A percentile compares a stretch with the other conserved stretches of the same genome.
These are phyloP conservation scores for Notodonta ziczac DNA, from an alignment of 2,888 invertebrate species.

Conservation along the genomic window DNA sequence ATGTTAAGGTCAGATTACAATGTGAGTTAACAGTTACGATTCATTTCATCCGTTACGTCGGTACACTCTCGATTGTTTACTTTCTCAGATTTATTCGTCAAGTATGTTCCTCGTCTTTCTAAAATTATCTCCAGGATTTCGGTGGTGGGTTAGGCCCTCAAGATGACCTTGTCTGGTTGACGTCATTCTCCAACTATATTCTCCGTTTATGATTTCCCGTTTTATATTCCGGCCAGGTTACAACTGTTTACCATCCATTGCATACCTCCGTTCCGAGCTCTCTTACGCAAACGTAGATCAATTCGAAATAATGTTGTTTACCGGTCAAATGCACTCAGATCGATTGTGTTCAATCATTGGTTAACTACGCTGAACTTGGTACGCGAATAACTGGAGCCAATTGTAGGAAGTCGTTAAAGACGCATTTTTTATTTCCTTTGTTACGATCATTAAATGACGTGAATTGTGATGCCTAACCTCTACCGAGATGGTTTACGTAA, in stretches of 20 bases:
- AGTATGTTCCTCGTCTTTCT: no score
- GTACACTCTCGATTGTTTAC: neutral
- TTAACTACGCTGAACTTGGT: conserved; percentile 19
- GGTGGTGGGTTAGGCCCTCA: neutral
- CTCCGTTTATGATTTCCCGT: neutral
- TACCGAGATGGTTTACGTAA: neutral
- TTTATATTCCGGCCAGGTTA: neutral
- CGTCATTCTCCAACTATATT: neutral
- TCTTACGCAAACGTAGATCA: conserved; percentile 12
- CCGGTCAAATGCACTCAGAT: conserved; percentile 23
- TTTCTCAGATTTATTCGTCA: neutral
- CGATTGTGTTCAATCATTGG: conserved; percentile 21
- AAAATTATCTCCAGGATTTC: no score
- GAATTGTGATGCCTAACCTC: neutral
- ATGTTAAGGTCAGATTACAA: neutral
- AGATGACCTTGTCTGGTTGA: neutral
- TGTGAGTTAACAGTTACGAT: neutral
- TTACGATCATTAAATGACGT: neutral
- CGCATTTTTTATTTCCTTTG: neutral
- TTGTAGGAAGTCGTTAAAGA: conserved; percentile 26
- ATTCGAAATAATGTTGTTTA: conserved; percentile 18
- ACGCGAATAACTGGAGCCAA: conserved; percentile 21
- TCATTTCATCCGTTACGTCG: neutral
- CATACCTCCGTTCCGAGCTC: conserved; percentile 9
- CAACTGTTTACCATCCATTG: conserved; percentile 12